Evolutionary conservation across 2,888 invertebrate genomes (phyloP), one percentile per base, ranked within the genome.

Genomic region (Ophonus ardosiacus): DNA sequence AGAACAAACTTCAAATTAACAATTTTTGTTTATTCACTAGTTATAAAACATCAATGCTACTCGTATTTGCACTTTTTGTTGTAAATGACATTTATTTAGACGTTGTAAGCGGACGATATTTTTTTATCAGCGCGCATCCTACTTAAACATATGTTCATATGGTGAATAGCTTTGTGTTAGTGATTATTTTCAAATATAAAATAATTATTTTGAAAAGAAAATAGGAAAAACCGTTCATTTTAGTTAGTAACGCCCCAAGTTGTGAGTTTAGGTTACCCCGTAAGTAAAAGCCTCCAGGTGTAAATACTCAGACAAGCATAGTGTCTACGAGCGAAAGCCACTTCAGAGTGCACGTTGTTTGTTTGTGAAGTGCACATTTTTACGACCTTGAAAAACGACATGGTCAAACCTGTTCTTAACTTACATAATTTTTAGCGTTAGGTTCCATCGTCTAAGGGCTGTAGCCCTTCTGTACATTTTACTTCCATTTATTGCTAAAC

Each of bases 321-420:
- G 68, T 68, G 68, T 68, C 68, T 68, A 15, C 38, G 31, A 68
- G 68, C 63, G 24, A 63, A 63, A 63, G 63, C 63, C 63, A 68
- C 38, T 68, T n/a, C 31, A 68, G 68, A 68, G 31, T 68, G 68
- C 68, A 68, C 31, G 68, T 31, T 24, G 68, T 68, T 68, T 68
- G 68, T 74, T 74, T 40, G 80, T 80, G 80, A 59, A 84, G 74
- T 84, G 78, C 84, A 84, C 56, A 78, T 65, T 78, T 82, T 56
- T 51, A 38, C 61, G 83, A 65, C 84, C 84, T 84, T 84, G 84
- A 84, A 83, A 81, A 57, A 74, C 61, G 57, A 57, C 83, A 83
- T 61, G 43, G 61, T 59, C 31, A 84, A 84, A 84, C 84, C 84
- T 61, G 84, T 84, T 84, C 17, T 78, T 78, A 31, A 78, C 84